Evolutionary conservation across 2,888 invertebrate genomes (phyloP), one percentile per base, ranked within the genome.

Genomic region (Pachycephus smyrnensis): DNA sequence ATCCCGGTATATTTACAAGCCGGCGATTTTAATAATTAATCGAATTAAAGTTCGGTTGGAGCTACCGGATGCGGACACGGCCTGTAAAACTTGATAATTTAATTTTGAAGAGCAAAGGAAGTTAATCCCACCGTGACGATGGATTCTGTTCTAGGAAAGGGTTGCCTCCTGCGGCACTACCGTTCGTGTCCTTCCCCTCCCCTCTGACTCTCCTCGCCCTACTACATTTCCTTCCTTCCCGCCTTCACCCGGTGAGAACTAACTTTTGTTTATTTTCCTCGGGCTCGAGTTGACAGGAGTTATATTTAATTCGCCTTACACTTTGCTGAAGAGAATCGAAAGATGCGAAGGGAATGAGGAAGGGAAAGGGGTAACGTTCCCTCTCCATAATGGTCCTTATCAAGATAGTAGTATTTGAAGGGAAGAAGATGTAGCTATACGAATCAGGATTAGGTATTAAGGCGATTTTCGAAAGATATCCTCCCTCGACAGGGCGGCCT

Each of bases 11-110:
- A 84, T 84, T 86, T 80, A 82, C 81, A 76, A 81, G 78, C 75
- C 74, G 33, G 68, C 75, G 81, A 86, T 86, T 85, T 83, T 80
- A 86, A 83, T 87, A 86, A 86, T 80, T 82, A 85, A 86, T 84
- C 80, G 81, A 82, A 85, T 86, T 81, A 86, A 80, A 81, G 81
- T 80, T 78, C 79, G 68, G 77, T 33, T 73, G 68, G 75, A 35
- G 77, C 77, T 73, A 77, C 69, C 79, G 78, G 75, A 82, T 79
- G 80, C 77, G 80, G 80, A 69, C 78, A 76, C 68, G 32, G 37
- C 75, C 69, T 15, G 80, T 77, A 81, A 87, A 86, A 86, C 84
- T 86, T 87, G 84, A 83, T 86, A 86, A 87, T 86, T 87, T 82
- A 81, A 87, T 86, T 86, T 87, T 81, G 75, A 79, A 73, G 80